These are phyloP conservation scores for Phytoseiulus persimilis DNA, from an alignment of 2,888 invertebrate genomes.

Conservation along the genomic window DNA sequence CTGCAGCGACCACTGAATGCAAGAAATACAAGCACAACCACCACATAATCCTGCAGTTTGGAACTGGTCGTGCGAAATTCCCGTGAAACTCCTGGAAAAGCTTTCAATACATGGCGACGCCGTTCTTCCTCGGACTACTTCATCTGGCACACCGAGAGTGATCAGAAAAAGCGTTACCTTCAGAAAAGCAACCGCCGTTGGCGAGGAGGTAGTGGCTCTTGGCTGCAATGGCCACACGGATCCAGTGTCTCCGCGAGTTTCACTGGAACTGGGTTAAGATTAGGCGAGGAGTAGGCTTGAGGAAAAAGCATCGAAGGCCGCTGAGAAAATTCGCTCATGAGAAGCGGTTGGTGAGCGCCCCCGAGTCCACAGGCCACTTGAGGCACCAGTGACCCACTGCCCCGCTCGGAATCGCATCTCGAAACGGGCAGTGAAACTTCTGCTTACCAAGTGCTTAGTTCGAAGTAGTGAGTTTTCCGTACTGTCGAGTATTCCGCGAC, in stretches of 20 bases:
- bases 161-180: slow-evolving; percentile 5
- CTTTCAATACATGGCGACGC: not conserved
- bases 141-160: not conserved
- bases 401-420: not conserved
- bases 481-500: not conserved
- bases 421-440: not conserved
- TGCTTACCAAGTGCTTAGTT: not conserved
- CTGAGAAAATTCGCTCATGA: not conserved
- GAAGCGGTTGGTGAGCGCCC: not conserved
- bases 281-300: not conserved
- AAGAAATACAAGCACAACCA: not conserved
- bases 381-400: not conserved
- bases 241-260: not conserved
- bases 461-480: not conserved
- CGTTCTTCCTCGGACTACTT: not conserved
- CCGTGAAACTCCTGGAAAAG: not conserved
- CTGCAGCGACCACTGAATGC: not conserved
- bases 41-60: not conserved
- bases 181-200: not conserved
- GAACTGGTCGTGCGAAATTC: not conserved
- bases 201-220: not conserved
- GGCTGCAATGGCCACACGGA: not conserved
- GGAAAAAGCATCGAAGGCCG: not conserved
- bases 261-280: slow-evolving; percentile 5
- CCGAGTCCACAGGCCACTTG: not conserved